Evolutionary conservation across 2,797 vertebrate species (phyloP), one percentile per base, ranked within the genome.

Genomic region (Parauchenoglanis ngamensis): DNA sequence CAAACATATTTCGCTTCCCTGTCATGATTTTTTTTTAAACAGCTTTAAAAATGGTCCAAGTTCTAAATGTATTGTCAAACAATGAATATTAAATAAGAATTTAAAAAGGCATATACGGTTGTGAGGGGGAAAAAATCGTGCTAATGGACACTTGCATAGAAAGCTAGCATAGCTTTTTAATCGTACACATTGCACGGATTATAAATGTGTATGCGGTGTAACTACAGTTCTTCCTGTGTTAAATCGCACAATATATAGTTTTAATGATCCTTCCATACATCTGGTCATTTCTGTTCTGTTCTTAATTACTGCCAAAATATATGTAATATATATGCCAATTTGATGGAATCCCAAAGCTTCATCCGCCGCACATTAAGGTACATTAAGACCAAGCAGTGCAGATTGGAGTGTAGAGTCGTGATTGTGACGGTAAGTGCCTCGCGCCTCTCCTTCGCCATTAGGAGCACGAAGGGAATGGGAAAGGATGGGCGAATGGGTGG

Each of bases 401-500:
- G 73, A 84, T 67, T 87, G 63, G 75, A 87, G 40, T 67, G 65
- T 75, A 80, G 85, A 86, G 44, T 87, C 21, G 49, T 68, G 82
- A 78, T 57, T 44, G 82, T 79, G 81, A 77, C 76, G 86, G 86
- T 83, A 86, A 87, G 84, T 59, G 61, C 72, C 82, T 87, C 46
- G 61, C 72, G 75, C 75, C 75, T 83, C 77, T 88, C 86, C 79
- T 86, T 75, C 21, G 3, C 81, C 73, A 87, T 87, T 87, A 87
- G 81, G 70, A 81, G 72, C 63, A 54, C 21, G 35, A 35, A 80
- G 76, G 87, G 73, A 88, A 88, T 72, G 56, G 83, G 56, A 79
- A 84, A 85, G 83, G 83, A 88, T 84, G 83, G 49, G 93, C 67
- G 93, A 94, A 94, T 94, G 93, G 88, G 87, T 92, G 95, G 88